Evolutionary conservation across 37 sponge, comb jelly and placozoan species (phyloP).

Genomic region (Sycon ciliatum): DNA sequence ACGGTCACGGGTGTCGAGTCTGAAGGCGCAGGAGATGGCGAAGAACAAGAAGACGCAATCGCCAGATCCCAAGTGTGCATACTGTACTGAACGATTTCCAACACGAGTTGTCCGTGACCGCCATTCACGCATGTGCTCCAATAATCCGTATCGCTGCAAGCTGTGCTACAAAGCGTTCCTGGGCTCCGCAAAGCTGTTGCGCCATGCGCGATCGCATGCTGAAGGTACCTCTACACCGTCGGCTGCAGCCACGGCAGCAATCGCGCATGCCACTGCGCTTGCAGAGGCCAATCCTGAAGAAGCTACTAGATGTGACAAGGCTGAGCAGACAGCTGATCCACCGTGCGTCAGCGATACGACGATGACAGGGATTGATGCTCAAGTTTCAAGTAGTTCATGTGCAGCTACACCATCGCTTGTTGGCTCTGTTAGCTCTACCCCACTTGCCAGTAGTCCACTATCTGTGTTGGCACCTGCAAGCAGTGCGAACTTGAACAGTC

Average conservation of each 20-base stretch:
- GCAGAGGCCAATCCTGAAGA: no score
- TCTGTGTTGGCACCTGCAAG: no score
- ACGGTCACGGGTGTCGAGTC: background rate
- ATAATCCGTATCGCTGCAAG: background rate
- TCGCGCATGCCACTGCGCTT: no score
- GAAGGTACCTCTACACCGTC: background rate
- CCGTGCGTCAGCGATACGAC: no score
- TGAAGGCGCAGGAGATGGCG: slow-evolving; percentile 1
- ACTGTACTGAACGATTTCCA: background rate
- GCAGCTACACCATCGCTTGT: no score
- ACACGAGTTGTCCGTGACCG: slow-evolving; percentile 12
- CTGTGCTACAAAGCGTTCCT: slow-evolving; percentile 13
- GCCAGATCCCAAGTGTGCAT: slow-evolving; percentile 15
- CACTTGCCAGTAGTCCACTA: no score
- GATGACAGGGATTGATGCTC: no score
- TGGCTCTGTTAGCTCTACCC: no score
- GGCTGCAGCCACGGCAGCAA: background rate
- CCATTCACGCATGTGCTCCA: slow-evolving; percentile 1
- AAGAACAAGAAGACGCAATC: background rate
- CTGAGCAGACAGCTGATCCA: no score
- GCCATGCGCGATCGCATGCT: background rate
- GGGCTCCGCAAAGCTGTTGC: background rate
- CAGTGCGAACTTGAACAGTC: no score
- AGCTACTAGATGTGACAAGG: no score
- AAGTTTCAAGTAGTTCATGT: no score